These are phyloP conservation scores for Sceliomorpha sp. DNA, from an alignment of 2,888 invertebrate species.

Conservation along the genomic window DNA sequence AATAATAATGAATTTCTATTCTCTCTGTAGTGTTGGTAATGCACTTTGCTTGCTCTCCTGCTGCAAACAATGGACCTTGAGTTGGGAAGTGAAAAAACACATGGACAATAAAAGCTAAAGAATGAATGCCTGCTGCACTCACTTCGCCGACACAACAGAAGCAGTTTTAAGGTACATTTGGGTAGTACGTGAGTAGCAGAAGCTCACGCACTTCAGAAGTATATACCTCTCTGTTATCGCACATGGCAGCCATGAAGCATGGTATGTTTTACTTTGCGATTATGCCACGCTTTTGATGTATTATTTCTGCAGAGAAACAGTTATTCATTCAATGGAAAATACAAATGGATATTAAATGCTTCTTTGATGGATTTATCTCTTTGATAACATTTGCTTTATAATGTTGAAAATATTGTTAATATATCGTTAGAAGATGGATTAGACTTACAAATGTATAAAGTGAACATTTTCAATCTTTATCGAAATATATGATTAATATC, in stretches of 20 bases:
- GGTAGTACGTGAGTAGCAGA: constrained; percentile 75
- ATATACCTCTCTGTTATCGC: constrained; percentile 75
- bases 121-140: constrained; percentile 77
- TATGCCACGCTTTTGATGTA: constrained; percentile 59
- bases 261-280: constrained; percentile 78
- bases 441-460: no score
- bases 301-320: not conserved
- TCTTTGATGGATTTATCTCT: no score
- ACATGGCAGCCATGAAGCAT: constrained; percentile 82
- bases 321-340: no score
- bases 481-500: no score
- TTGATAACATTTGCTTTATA: no score
- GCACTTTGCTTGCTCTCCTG: constrained; percentile 74
- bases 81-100: constrained; percentile 72
- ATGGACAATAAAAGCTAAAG: constrained; percentile 75
- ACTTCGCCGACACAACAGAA: constrained; percentile 73
- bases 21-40: constrained; percentile 74
- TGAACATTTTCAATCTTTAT: no score
- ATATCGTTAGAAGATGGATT: no score
- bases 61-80: constrained; percentile 75
- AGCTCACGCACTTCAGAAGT: constrained; percentile 72
- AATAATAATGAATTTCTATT: constrained; percentile 62
- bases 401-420: no score
- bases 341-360: no score
- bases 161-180: constrained; percentile 75